phyloP scores from a whole-genome alignment of 2,113 vertebrate species.

The Danio rerio region DNA sequence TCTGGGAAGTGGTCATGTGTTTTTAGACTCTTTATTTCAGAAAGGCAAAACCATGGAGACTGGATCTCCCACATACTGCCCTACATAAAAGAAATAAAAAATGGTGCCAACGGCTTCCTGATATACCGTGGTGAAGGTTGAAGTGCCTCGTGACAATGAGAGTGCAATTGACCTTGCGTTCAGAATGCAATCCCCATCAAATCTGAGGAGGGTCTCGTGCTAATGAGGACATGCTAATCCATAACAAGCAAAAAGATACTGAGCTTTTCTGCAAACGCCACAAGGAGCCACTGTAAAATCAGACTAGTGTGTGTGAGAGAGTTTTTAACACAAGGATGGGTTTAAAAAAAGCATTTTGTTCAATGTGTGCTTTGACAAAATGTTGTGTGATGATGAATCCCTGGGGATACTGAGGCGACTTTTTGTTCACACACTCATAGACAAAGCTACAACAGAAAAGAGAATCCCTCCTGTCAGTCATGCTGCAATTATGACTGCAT shows the following conservation, averaged over 20 bases:
- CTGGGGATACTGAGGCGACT: neutral
- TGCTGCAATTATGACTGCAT: neutral
- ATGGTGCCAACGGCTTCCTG: neutral
- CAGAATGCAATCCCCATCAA: neutral
- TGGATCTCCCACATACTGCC: neutral
- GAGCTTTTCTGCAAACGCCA: constrained; percentile 20
- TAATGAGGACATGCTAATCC: constrained; percentile 32
- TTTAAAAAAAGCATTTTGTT: constrained; percentile 37
- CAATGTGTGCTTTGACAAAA: neutral
- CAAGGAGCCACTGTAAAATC: neutral
- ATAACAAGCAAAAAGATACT: neutral
- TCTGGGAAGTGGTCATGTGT: constrained; percentile 13
- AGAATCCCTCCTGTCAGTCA: constrained; percentile 1
- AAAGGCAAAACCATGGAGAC: constrained; percentile 25
- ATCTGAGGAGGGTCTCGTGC: neutral
- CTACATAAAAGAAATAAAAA: neutral
- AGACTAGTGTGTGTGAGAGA: neutral
- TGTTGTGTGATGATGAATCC: neutral
- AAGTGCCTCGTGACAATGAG: neutral
- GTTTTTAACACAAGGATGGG: constrained; percentile 16
- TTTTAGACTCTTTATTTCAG: constrained; percentile 8
- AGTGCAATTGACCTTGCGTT: constrained; percentile 28
- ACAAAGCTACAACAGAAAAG: constrained; percentile 1
- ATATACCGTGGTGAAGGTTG: neutral
- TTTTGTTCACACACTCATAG: constrained; percentile 5